Evolutionary conservation across 2,888 invertebrate genomes (phyloP).

Genomic region (Acleris cristana): DNA sequence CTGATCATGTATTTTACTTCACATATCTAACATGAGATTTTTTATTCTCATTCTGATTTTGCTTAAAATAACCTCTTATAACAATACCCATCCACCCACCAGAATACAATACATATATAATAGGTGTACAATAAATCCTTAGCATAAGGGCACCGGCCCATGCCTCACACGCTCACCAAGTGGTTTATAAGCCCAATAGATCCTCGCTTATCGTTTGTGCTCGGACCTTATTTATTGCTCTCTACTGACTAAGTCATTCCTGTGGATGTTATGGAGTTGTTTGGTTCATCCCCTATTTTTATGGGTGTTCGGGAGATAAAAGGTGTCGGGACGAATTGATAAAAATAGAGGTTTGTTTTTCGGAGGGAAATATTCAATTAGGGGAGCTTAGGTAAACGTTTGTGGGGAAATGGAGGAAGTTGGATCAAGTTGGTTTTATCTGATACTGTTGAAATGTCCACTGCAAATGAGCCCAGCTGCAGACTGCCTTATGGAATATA

Average conservation of each 20-base stretch:
- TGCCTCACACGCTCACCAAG: conserved; percentile 57
- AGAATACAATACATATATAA: conserved; percentile 29
- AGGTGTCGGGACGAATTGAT: conserved; percentile 37
- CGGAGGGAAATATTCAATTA: conserved; percentile 32
- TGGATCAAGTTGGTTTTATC: background rate
- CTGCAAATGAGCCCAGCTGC: background rate
- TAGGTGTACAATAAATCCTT: conserved; percentile 66
- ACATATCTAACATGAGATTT: no score
- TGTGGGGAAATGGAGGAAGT: background rate
- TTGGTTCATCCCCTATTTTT: conserved; percentile 54
- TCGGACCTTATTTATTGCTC: conserved; percentile 66
- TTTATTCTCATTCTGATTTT: no score
- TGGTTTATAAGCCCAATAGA: conserved; percentile 76
- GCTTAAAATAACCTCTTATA: no score
- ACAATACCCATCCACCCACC: background rate
- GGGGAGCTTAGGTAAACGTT: background rate
- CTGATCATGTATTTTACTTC: no score
- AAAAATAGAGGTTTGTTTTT: conserved; percentile 42
- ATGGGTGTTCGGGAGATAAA: conserved; percentile 39
- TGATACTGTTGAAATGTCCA: conserved; percentile 1
- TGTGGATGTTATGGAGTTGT: conserved; percentile 65
- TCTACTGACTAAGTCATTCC: conserved; percentile 69
- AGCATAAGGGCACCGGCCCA: conserved; percentile 58
- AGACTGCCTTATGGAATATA: no score
- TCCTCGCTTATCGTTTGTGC: conserved; percentile 72